These are phyloP conservation scores for Drosophila picticornis DNA, from an alignment of 2,888 invertebrate species.

Conservation along the genomic window DNA sequence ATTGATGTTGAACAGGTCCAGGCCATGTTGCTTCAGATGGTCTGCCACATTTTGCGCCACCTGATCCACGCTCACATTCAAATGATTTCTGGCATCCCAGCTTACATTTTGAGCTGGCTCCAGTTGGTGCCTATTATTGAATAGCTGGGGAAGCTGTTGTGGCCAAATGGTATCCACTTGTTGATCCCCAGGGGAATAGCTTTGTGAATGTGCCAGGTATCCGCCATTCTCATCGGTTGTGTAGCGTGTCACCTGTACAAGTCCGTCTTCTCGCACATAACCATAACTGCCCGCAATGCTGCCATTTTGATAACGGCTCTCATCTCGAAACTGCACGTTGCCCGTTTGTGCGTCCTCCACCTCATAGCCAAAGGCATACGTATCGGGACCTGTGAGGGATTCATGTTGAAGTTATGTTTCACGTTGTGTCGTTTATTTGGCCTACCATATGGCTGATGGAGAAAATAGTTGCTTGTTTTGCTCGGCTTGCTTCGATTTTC, in stretches of 20 bases:
- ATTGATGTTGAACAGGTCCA: constrained; percentile 75
- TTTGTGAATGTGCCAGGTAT: constrained; percentile 84
- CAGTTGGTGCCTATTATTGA: constrained; percentile 27
- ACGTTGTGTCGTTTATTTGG: background rate
- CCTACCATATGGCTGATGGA: constrained; percentile 81
- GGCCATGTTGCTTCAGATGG: constrained; percentile 69
- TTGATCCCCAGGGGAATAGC: constrained; percentile 60
- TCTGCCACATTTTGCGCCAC: constrained; percentile 69
- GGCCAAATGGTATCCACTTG: constrained; percentile 68
- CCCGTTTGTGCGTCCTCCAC: constrained; percentile 88
- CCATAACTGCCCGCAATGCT: constrained; percentile 91
- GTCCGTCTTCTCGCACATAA: constrained; percentile 88
- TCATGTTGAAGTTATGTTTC: background rate
- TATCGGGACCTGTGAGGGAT: constrained; percentile 86
- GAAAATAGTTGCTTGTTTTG: constrained; percentile 74
- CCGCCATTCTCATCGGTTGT: constrained; percentile 88
- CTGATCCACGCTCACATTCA: constrained; percentile 74
- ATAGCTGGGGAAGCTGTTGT: constrained; percentile 53
- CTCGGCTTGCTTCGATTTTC: constrained; percentile 29
- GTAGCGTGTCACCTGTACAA: constrained; percentile 88
- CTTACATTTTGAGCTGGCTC: constrained; percentile 37
- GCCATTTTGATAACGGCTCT: constrained; percentile 90
- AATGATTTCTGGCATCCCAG: constrained; percentile 68
- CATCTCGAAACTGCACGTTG: constrained; percentile 90
- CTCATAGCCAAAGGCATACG: constrained; percentile 91